Evolutionary conservation across 2,113 vertebrate genomes (phyloP).

Genomic region (Leucosticte australis): DNA sequence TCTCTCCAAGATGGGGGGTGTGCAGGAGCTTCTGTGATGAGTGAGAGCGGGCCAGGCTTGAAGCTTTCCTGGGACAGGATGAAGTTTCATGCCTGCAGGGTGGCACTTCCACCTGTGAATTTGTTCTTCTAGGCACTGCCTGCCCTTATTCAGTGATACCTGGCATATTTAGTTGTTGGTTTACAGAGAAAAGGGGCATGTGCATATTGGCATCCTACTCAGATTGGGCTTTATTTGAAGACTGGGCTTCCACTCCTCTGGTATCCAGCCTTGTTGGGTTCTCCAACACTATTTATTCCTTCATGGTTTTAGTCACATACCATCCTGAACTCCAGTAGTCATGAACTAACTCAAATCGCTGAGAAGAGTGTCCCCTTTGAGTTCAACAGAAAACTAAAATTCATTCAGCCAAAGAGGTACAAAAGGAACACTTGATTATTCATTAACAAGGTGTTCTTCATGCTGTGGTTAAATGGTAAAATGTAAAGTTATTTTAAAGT

Average conservation of each 20-base stretch:
- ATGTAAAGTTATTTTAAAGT: neutral
- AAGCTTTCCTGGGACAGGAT: neutral
- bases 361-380: neutral
- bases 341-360: neutral
- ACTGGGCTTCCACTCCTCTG: neutral
- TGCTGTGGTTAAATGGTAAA: neutral
- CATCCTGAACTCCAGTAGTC: neutral
- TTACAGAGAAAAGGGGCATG: neutral
- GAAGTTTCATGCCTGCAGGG: neutral
- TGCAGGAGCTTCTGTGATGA: neutral
- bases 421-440: neutral
- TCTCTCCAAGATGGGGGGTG: neutral
- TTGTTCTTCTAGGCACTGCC: neutral
- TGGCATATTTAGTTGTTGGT: neutral
- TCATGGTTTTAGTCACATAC: rapidly evolving
- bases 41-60: neutral
- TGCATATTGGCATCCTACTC: neutral
- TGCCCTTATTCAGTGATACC: neutral
- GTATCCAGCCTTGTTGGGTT: neutral
- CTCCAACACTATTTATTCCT: neutral
- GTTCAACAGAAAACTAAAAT: neutral
- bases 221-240: neutral
- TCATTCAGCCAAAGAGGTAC: neutral
- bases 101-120: neutral
- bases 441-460: neutral